phyloP scores from a whole-genome alignment of 2,113 vertebrate genomes.

The Bufo gargarizans region DNA sequence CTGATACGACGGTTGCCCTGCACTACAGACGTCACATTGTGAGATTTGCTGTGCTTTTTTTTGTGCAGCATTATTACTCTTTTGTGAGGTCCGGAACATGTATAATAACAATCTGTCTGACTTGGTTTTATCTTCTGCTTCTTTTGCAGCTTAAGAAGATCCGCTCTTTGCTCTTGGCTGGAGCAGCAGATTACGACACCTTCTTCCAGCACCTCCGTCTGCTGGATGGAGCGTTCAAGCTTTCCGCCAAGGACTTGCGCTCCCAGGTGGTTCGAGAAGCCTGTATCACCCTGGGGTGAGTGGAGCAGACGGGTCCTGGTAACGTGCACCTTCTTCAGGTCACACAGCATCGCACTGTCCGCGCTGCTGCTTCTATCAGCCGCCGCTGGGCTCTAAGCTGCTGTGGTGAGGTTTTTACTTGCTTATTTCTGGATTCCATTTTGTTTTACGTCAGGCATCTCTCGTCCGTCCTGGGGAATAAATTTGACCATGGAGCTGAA shows the following conservation, averaged over 20 bases:
- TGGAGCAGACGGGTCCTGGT: conserved; percentile 26
- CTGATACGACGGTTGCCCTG: too few species aligned
- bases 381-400: too few species aligned
- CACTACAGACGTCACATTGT: too few species aligned
- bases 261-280: conserved; percentile 97
- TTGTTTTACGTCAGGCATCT: conserved; percentile 77
- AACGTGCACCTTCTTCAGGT: too few species aligned
- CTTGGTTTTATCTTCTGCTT: not conserved
- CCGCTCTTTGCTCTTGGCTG: conserved; percentile 89
- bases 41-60: too few species aligned
- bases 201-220: conserved; percentile 94
- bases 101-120: too few species aligned
- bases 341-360: too few species aligned
- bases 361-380: not conserved
- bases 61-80: too few species aligned
- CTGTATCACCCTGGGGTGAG: conserved; percentile 95
- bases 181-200: conserved; percentile 88
- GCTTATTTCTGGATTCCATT: not conserved
- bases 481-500: conserved; percentile 97
- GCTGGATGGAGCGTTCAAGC: conserved; percentile 90
- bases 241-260: conserved; percentile 93
- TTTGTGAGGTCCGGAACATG: too few species aligned
- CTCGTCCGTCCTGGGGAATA: conserved; percentile 90
- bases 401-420: not conserved
- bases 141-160: conserved; percentile 89